Evolutionary conservation across 1,140 invertebrate species (phyloP), one percentile per base, ranked within the genome.

Genomic region (Penaeus chinensis): DNA sequence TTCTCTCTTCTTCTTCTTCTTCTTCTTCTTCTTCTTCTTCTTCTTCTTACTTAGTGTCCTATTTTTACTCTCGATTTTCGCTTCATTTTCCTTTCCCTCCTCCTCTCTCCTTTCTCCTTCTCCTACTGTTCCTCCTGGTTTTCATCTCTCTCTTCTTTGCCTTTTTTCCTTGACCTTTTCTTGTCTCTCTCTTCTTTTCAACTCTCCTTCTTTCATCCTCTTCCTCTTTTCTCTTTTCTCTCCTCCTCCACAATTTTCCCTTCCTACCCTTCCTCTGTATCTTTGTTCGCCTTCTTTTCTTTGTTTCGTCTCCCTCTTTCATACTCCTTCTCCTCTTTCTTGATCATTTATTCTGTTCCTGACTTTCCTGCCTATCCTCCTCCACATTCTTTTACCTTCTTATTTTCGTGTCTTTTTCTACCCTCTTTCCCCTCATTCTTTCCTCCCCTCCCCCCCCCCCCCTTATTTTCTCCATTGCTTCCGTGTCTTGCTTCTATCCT

Each of bases 1-100:
- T 22, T 60, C 74, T 47, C 77, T 19, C 77, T 54, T 77, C 71
- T 85, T 71, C 32, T 42, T 77, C 71, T 65, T 13, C 63, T 18
- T 37, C 32, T 77, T 22, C 19, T 10, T 62, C 42, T 78, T 10
- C 32, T 32, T 71, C 8, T 20, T 19, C 16, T 18, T 54, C 20
- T n/a, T 74, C 76, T 37, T n/a, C 61, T n/a, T 78, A 60, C 63
- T 62, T 42, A 19, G 61, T 47, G 24, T 42, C 65, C 61, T 62
- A 22, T 22, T 42, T 78, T 32, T 77, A 42, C 76, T 22, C 60
- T 54, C 78, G 42, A 24, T 32, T 69, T 10, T 69, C 66, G 8
- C 16, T 54, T 10, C 37, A 2, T 54, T 54, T 0, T 16, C 54
- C 5, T 54, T 11, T 54, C 10, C 16, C 16, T 54, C 16, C 16